Conservation (phyloP, 1,140 invertebrate genomes). For the Drosophila littoralis region DNA sequence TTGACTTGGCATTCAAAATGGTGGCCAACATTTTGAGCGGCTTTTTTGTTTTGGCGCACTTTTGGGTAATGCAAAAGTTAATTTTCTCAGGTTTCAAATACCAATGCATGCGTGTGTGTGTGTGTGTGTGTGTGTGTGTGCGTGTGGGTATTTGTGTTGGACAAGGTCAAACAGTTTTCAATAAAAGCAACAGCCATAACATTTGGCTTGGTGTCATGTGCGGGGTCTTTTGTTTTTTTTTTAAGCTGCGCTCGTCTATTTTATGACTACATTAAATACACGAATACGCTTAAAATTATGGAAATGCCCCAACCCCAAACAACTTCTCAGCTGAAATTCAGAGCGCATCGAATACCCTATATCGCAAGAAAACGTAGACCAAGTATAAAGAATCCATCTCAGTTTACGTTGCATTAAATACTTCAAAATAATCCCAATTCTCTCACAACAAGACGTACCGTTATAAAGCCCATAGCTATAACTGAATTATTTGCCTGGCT, state of each 20-base stretch:
- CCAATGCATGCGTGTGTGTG: not conserved
- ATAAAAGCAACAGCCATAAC: conserved; percentile 26
- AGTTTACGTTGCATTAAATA: no score
- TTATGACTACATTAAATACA: conserved; percentile 49
- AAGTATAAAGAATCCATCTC: no score
- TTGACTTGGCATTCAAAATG: conserved; percentile 23
- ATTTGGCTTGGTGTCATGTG: conserved; percentile 27
- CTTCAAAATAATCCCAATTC: no score
- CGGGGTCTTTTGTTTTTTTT: conserved; percentile 26
- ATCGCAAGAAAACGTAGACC: no score
- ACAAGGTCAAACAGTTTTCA: conserved; percentile 47
- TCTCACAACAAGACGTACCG: no score
- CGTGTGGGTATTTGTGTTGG: conserved; percentile 15
- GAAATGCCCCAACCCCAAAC: conserved; percentile 23
- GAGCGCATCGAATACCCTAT: not conserved
- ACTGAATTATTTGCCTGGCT: no score
- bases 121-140: conserved; percentile 15
- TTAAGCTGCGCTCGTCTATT: conserved; percentile 5
- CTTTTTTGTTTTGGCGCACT: conserved; percentile 3
- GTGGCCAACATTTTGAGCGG: not conserved
- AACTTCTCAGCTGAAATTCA: not conserved
- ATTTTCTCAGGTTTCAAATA: conserved; percentile 41
- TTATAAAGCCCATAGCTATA: no score
- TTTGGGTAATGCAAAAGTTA: conserved; percentile 27
- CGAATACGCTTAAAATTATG: conserved; percentile 42